Conservation (phyloP, 2,888 invertebrate species). For the Nyleta sp. region DNA sequence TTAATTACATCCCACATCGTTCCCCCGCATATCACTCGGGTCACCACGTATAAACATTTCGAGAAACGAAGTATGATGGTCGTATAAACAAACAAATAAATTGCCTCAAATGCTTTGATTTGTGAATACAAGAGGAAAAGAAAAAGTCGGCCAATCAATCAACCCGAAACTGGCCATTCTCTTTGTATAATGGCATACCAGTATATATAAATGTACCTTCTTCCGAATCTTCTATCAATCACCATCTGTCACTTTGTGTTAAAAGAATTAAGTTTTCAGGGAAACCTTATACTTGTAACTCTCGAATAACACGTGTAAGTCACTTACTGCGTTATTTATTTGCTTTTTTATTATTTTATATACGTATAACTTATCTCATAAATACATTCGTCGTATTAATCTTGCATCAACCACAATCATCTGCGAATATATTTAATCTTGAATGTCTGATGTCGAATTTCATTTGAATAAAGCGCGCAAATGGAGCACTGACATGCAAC, state of each 20-base stretch:
- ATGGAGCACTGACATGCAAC: slow-evolving; percentile 42
- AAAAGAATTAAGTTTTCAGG: slow-evolving; percentile 5
- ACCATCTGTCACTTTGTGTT: background rate
- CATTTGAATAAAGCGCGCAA: slow-evolving; percentile 21
- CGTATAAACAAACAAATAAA: slow-evolving; percentile 7
- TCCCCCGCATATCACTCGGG: background rate
- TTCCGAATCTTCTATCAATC: slow-evolving; percentile 23
- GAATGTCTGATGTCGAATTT: background rate
- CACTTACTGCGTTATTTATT: background rate
- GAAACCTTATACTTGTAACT: background rate
- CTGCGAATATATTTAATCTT: slow-evolving; percentile 22
- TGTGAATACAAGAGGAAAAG: background rate
- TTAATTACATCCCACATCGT: background rate
- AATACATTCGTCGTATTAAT: background rate
- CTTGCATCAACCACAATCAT: slow-evolving; percentile 8
- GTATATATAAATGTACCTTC: slow-evolving; percentile 5
- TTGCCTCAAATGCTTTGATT: slow-evolving; percentile 14
- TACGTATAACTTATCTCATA: too few relatives aligned
- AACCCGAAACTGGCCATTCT: background rate
- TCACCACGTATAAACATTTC: background rate
- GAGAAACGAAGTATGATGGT: slow-evolving; percentile 8
- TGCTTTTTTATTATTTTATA: too few relatives aligned
- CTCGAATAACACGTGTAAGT: slow-evolving; percentile 4
- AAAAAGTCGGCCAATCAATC: slow-evolving; percentile 12
- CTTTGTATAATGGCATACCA: slow-evolving; percentile 1